Evolutionary conservation across 2,797 vertebrate genomes (phyloP).

Genomic region (Antrozous pallidus): DNA sequence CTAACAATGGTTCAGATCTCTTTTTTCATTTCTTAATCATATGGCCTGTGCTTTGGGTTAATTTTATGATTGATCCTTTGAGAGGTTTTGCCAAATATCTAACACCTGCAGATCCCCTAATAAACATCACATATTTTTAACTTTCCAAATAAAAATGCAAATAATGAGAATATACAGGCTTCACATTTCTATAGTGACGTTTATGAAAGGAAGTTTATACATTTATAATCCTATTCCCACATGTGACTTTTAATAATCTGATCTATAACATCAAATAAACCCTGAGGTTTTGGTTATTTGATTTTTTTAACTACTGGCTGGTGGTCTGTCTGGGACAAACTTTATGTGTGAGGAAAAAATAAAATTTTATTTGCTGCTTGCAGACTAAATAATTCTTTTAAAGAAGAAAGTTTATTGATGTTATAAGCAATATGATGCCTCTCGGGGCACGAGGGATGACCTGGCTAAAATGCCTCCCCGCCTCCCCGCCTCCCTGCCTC

Average conservation of each 20-base stretch:
- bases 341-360: slow-evolving; percentile 70
- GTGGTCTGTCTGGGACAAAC: slow-evolving; percentile 65
- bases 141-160: neutral
- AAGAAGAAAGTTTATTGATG: slow-evolving; percentile 66
- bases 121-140: neutral
- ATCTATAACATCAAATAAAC: slow-evolving; percentile 56
- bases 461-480: neutral
- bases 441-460: neutral
- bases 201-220: neutral
- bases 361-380: slow-evolving; percentile 74
- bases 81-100: neutral
- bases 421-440: slow-evolving; percentile 38
- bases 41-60: neutral
- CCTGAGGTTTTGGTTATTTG: neutral
- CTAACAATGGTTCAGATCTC: neutral
- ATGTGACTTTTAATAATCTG: slow-evolving; percentile 55
- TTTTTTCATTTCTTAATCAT: neutral
- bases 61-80: neutral
- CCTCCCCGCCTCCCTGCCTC: neutral
- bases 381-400: slow-evolving; percentile 72
- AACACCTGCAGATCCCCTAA: neutral
- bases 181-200: neutral
- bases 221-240: neutral
- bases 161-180: neutral
- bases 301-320: slow-evolving; percentile 43